Conservation (phyloP, 23 tunicate genomes). For the Phallusia fumigata region DNA sequence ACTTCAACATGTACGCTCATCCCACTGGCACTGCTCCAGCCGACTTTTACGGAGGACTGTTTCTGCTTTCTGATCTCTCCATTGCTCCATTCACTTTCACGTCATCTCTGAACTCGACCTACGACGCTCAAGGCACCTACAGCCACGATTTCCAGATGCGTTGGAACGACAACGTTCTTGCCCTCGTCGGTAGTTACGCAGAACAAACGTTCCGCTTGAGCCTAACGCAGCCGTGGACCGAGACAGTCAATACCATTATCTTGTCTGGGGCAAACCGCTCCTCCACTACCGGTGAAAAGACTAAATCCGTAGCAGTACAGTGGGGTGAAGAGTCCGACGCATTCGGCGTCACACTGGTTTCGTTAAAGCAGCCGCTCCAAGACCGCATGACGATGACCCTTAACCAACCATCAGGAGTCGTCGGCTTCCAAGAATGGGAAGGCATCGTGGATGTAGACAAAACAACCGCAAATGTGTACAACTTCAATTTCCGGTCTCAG, state of each 20-base stretch:
- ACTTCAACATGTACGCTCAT: constrained; percentile 13
- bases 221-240: constrained; percentile 22
- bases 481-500: constrained; percentile 8
- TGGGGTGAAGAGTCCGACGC: constrained; percentile 19
- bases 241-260: background rate
- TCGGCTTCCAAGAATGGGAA: constrained; percentile 2
- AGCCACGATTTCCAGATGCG: background rate
- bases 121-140: constrained; percentile 18
- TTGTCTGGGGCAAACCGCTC: background rate
- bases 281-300: background rate
- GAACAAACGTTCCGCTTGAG: background rate
- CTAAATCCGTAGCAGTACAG: background rate
- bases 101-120: constrained; percentile 2
- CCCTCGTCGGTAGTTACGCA: background rate
- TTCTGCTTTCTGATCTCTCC: constrained; percentile 3
- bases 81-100: constrained; percentile 30
- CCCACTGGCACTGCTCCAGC: constrained; percentile 23
- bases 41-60: constrained; percentile 5
- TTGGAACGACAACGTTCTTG: constrained; percentile 11
- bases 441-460: background rate
- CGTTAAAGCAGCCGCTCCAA: background rate
- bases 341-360: background rate
- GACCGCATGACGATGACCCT: background rate
- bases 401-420: constrained; percentile 36
- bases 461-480: background rate